phyloP scores from a whole-genome alignment of 2,797 vertebrate genomes.

The Dendrocincla fuliginosa region DNA sequence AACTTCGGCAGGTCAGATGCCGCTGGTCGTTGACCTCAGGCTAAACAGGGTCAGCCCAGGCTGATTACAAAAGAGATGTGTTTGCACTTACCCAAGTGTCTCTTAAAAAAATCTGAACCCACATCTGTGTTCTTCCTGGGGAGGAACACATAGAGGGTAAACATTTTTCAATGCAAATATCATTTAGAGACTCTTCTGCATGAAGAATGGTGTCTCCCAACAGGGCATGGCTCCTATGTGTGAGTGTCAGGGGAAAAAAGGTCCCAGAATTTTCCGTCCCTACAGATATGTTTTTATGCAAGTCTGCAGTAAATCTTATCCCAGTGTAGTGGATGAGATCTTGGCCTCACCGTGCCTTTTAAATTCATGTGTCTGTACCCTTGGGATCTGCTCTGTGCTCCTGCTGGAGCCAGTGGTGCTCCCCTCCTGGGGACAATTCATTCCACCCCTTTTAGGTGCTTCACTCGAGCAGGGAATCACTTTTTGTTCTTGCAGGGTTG shows the following conservation, averaged over 20 bases:
- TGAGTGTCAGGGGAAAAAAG: rapidly evolving
- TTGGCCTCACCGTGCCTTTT: neutral
- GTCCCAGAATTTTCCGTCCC: neutral
- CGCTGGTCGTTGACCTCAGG: conserved; percentile 77
- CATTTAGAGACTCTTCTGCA: neutral
- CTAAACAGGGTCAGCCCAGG: conserved; percentile 76
- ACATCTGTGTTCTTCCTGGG: conserved; percentile 11
- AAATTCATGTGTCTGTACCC: neutral
- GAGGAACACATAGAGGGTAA: conserved; percentile 12
- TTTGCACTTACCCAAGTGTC: conserved; percentile 52
- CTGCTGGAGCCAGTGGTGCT: neutral
- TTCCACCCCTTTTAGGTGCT: neutral
- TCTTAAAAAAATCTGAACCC: conserved; percentile 13
- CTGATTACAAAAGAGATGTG: conserved; percentile 61
- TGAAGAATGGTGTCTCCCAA: rapidly evolving
- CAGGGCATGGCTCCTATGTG: rapidly evolving
- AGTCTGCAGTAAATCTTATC: neutral
- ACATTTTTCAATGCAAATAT: conserved; percentile 28
- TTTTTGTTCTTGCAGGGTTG: neutral
- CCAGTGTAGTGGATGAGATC: neutral
- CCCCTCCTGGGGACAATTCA: neutral
- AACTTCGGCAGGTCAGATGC: conserved; percentile 83
- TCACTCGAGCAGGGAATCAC: neutral
- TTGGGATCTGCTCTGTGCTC: neutral
- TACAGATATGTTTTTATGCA: neutral